A percentile compares a stretch with the other conserved stretches of the same genome.
Evolutionary conservation across 2,888 invertebrate species (phyloP).

Genomic region (Chloroclystis v-ata): DNA sequence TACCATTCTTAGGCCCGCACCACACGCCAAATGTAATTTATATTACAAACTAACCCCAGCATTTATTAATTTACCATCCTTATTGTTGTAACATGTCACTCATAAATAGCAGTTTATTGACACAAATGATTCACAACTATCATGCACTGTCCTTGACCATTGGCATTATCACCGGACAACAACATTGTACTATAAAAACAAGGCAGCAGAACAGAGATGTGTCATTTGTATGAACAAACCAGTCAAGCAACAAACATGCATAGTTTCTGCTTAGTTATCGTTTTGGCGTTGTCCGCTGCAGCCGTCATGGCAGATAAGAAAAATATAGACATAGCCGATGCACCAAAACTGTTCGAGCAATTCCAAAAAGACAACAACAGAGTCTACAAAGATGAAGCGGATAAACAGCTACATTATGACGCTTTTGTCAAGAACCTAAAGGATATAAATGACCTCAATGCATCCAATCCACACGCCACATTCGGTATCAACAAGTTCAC

Average conservation of each 20-base stretch:
- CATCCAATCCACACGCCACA: background rate
- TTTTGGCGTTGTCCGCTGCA: background rate
- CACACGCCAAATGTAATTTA: no score
- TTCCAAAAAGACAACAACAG: slow-evolving; percentile 33
- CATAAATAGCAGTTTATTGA: no score
- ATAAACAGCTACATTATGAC: slow-evolving; percentile 32
- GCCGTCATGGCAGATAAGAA: background rate
- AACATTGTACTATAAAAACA: no score
- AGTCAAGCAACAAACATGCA: no score
- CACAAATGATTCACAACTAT: no score
- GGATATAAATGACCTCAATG: slow-evolving; percentile 9
- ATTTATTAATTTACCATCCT: no score
- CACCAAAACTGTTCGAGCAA: slow-evolving; percentile 33
- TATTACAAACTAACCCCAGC: no score
- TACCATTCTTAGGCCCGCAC: no score
- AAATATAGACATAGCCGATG: slow-evolving; percentile 23
- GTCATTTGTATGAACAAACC: background rate
- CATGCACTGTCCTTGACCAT: no score
- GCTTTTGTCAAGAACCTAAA: slow-evolving; percentile 25
- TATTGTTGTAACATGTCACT: no score
- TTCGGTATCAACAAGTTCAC: background rate
- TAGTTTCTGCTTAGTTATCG: background rate
- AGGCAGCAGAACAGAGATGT: background rate
- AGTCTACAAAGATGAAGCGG: slow-evolving; percentile 33
- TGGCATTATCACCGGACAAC: no score